Conservation (phyloP, 2,113 vertebrate genomes). For the Carettochelys insculpta region DNA sequence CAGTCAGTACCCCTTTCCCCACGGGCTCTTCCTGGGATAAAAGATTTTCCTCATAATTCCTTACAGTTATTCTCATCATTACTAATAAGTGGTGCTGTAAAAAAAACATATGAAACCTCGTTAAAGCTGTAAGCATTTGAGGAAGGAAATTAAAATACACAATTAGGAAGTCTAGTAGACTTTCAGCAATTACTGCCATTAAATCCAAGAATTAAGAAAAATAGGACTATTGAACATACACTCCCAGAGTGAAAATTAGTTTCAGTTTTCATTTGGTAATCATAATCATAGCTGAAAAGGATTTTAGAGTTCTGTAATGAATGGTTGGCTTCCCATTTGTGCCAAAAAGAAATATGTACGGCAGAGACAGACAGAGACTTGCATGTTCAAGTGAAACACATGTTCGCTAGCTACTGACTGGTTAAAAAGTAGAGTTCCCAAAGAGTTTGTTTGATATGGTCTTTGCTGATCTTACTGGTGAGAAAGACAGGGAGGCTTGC, state of each 20-base stretch:
- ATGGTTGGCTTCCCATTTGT: background rate
- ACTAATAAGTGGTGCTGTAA: background rate
- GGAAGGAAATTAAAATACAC: conserved; percentile 19
- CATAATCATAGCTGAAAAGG: background rate
- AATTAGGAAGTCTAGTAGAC: background rate
- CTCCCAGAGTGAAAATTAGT: background rate
- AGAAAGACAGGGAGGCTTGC: background rate
- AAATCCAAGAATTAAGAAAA: background rate
- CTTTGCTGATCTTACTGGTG: background rate
- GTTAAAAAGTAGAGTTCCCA: background rate
- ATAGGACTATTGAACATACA: background rate
- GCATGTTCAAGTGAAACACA: background rate
- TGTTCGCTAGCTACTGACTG: background rate
- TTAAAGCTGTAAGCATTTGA: conserved; percentile 5
- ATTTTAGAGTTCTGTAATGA: background rate
- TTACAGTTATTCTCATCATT: background rate
- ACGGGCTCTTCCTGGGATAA: background rate
- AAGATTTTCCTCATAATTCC: too few species aligned
- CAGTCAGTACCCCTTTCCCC: background rate
- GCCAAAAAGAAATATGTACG: background rate
- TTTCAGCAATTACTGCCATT: background rate
- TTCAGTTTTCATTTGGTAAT: background rate
- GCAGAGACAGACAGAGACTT: background rate
- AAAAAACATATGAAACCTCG: conserved; percentile 15
- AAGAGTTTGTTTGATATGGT: background rate